Evolutionary conservation across 2,888 invertebrate species (phyloP), one percentile per base, ranked within the genome.

Genomic region (Trypoxylon attenuatum): DNA sequence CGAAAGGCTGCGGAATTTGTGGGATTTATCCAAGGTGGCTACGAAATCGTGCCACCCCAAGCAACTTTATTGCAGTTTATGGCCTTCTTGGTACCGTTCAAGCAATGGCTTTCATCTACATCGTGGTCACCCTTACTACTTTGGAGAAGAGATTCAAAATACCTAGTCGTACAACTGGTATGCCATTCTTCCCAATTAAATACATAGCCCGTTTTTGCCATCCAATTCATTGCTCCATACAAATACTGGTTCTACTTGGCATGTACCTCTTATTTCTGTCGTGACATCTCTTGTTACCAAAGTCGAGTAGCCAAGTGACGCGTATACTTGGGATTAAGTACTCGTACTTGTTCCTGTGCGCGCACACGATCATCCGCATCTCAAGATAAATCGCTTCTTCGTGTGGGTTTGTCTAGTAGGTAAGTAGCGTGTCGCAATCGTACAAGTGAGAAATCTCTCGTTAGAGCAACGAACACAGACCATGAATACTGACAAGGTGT

Each of bases 101-200:
- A 77, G 90, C 91, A 51, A 92, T 91, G 90, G 89, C 91, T 18
- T 91, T 90, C 79, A 89, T 92, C 79, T 92, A 92, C 78, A 91
- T 91, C 75, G 88, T 90, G 5, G 91, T 92, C 10, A 91, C 91
- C 8, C 86, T 92, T 69, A 91, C 91, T 50, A 92, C 92, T 2
- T 85, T 92, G 78, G 92, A 92, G 79, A 92, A 91, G 77, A 88
- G 92, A 68, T 92, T 92, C 83, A 91, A 91, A 84, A 91, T 92
- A 77, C 91, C 91, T 33, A 92, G 92, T 77, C 90, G 90, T 81
- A 91, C 91, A 15, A 91, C 91, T 78, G 92, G 92, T 92, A 80
- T 87, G 75, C 33, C 5, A 15, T 13, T 13, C 16, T 29, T 41
- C 13, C 15, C 50, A 43, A 42, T 56, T 63, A 51, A n/a, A n/a